phyloP scores from a whole-genome alignment of 1,140 invertebrate species.

The Calycopis cecrops region DNA sequence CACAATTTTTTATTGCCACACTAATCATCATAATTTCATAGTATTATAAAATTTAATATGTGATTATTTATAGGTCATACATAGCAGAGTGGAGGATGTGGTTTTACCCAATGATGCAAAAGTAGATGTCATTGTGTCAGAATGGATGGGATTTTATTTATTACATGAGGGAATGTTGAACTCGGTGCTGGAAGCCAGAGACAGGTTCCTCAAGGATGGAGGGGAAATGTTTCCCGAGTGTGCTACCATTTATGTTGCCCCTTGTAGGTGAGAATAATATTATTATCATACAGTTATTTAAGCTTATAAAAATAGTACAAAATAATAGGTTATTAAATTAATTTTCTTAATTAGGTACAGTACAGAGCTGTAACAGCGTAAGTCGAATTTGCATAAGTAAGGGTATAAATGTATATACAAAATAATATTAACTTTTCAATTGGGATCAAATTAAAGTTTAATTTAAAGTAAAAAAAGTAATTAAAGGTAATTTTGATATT shows the following conservation, averaged over 20 bases:
- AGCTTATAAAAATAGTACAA: too few species aligned
- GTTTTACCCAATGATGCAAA: slow-evolving; percentile 87
- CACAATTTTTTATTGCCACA: too few species aligned
- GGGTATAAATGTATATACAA: too few species aligned
- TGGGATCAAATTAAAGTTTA: too few species aligned
- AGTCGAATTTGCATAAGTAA: too few species aligned
- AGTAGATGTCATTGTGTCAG: slow-evolving; percentile 97
- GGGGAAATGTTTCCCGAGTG: slow-evolving; percentile 82
- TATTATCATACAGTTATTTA: not conserved
- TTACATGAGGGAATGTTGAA: slow-evolving; percentile 99
- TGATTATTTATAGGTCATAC: slow-evolving; percentile 72
- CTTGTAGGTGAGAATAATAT: slow-evolving; percentile 77
- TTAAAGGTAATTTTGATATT: too few species aligned
- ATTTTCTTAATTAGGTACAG: too few species aligned
- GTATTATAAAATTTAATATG: slow-evolving; percentile 1
- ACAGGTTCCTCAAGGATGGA: slow-evolving; percentile 90
- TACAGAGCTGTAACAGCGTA: too few species aligned
- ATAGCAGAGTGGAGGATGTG: slow-evolving; percentile 84
- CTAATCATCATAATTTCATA: not conserved
- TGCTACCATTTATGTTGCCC: slow-evolving; percentile 78
- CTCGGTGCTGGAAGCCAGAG: slow-evolving; percentile 91
- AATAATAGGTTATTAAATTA: too few species aligned
- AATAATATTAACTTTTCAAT: too few species aligned
- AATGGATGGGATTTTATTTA: slow-evolving; percentile 99
- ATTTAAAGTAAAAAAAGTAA: too few species aligned